Conservation (phyloP, 2,888 invertebrate genomes). For the Oxytorus armatus region DNA sequence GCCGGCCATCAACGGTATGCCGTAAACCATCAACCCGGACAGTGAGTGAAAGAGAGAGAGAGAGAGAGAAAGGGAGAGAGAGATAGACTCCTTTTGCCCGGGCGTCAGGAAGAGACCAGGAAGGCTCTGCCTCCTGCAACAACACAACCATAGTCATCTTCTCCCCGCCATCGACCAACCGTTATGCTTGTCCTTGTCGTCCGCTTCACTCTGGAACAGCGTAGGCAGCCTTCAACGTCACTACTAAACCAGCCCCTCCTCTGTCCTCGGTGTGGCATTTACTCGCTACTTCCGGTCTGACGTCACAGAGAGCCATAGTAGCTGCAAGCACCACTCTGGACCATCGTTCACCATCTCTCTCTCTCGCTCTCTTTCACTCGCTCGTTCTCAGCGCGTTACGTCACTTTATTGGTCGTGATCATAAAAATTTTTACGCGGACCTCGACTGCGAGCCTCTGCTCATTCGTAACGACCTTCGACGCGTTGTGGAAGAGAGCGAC, state of each 20-base stretch:
- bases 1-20: slow-evolving; percentile 82
- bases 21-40: slow-evolving; percentile 82
- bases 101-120: slow-evolving; percentile 53
- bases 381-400: slow-evolving; percentile 77
- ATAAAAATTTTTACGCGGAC: slow-evolving; percentile 83
- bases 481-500: slow-evolving; percentile 59
- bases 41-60: slow-evolving; percentile 33
- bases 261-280: slow-evolving; percentile 77
- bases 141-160: slow-evolving; percentile 68
- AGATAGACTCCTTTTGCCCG: slow-evolving; percentile 55
- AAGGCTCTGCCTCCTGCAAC: slow-evolving; percentile 53
- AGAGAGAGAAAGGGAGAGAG: slow-evolving; percentile 22
- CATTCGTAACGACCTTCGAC: slow-evolving; percentile 68
- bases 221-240: slow-evolving; percentile 58
- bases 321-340: slow-evolving; percentile 42
- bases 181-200: slow-evolving; percentile 65
- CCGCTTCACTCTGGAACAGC: slow-evolving; percentile 70
- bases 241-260: slow-evolving; percentile 66
- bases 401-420: slow-evolving; percentile 84
- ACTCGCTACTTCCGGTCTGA: slow-evolving; percentile 81
- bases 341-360: slow-evolving; percentile 26
- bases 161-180: slow-evolving; percentile 52
- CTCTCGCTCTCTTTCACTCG: slow-evolving; percentile 13
- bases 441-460: slow-evolving; percentile 76
- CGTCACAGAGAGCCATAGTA: slow-evolving; percentile 78